These are phyloP conservation scores for Lasioglossum zephyrum DNA, from an alignment of 2,888 invertebrate genomes.

Conservation along the genomic window DNA sequence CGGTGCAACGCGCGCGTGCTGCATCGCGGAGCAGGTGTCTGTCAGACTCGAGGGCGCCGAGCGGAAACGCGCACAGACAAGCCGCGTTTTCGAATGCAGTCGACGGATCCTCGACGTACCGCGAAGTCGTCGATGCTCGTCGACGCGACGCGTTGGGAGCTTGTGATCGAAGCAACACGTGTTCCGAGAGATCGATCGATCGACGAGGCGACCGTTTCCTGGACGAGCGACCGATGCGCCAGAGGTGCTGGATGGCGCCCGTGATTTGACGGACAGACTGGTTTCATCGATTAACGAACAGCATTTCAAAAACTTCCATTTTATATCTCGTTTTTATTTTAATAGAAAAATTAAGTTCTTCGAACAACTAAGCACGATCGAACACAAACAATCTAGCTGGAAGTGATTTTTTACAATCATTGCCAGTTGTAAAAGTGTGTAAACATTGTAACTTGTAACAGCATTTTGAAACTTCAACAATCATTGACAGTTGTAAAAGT, in stretches of 20 bases:
- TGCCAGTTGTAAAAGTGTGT: too few relatives aligned
- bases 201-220: neutral
- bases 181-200: conserved; percentile 15
- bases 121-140: conserved; percentile 7
- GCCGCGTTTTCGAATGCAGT: conserved; percentile 14
- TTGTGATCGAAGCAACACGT: conserved; percentile 27
- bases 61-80: conserved; percentile 40
- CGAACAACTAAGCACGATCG: too few relatives aligned
- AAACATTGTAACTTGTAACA: too few relatives aligned
- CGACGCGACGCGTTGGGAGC: neutral
- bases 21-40: conserved; percentile 39
- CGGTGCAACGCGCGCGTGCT: conserved; percentile 32
- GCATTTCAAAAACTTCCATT: neutral
- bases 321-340: too few relatives aligned
- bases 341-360: too few relatives aligned
- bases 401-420: too few relatives aligned
- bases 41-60: conserved; percentile 25
- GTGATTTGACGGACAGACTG: neutral
- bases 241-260: neutral
- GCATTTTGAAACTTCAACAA: too few relatives aligned
- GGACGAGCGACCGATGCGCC: neutral
- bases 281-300: neutral
- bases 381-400: too few relatives aligned
- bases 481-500: too few relatives aligned
- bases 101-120: neutral